Evolutionary conservation across 2,113 vertebrate genomes (phyloP).

Genomic region (Cygnus atratus): DNA sequence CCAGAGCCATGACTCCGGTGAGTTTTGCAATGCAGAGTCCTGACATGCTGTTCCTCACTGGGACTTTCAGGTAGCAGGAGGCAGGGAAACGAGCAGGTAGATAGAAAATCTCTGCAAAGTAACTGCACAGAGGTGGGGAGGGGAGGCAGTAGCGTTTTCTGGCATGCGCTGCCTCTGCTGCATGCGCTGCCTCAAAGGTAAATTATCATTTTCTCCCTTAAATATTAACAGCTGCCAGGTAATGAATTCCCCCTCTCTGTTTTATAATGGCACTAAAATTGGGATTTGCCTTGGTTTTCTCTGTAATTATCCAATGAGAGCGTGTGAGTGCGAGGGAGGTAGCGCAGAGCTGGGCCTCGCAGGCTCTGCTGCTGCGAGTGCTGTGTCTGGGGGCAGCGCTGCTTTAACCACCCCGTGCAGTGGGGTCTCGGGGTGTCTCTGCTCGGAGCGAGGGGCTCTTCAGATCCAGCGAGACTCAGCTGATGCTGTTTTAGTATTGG

Average conservation of each 20-base stretch:
- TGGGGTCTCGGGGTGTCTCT: no score
- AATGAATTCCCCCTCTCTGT: constrained; percentile 72
- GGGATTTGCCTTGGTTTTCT: constrained; percentile 63
- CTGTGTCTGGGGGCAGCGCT: neutral
- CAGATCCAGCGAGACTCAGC: neutral
- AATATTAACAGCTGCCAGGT: constrained; percentile 68
- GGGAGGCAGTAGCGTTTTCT: neutral
- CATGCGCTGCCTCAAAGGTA: constrained; percentile 14
- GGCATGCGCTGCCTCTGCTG: constrained; percentile 39
- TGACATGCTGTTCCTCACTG: neutral
- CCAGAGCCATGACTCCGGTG: neutral
- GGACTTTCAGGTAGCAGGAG: neutral
- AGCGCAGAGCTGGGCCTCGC: neutral
- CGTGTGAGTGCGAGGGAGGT: constrained; percentile 8
- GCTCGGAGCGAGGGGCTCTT: neutral
- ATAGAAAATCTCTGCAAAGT: neutral
- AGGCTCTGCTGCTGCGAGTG: neutral
- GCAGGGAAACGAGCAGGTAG: neutral
- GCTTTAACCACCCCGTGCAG: neutral
- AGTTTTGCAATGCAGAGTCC: neutral
- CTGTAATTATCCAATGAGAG: constrained; percentile 55
- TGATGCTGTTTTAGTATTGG: neutral
- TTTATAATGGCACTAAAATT: constrained; percentile 70
- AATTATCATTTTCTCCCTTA: constrained; percentile 65
- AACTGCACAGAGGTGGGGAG: neutral